These are phyloP conservation scores for Watsonalla cultraria DNA, from an alignment of 2,888 invertebrate genomes.

Conservation along the genomic window DNA sequence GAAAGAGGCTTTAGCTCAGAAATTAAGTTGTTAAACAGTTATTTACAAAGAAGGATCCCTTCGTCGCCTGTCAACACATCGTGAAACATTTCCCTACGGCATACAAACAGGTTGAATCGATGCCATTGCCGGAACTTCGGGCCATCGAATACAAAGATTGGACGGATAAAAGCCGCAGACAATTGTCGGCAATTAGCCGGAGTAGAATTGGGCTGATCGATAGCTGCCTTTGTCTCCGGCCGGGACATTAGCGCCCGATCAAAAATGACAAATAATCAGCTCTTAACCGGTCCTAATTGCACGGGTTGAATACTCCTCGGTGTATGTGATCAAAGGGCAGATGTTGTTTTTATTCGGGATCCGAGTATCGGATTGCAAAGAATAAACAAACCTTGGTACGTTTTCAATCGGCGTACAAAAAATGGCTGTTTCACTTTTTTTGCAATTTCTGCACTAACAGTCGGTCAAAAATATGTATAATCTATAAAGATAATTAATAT, in stretches of 20 bases:
- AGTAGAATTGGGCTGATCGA: constrained; percentile 55
- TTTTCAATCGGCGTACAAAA: too few species aligned
- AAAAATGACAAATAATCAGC: constrained; percentile 37
- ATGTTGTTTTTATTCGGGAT: neutral
- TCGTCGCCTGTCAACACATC: neutral
- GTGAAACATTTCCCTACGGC: neutral
- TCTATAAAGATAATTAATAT: too few species aligned
- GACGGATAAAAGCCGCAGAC: constrained; percentile 52
- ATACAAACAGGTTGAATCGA: constrained; percentile 30
- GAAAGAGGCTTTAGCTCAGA: too few species aligned
- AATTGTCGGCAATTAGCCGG: constrained; percentile 59
- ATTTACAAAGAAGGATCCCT: too few species aligned
- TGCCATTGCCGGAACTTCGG: constrained; percentile 34
- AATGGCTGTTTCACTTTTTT: too few species aligned
- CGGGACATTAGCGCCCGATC: constrained; percentile 46
- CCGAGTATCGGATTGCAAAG: neutral
- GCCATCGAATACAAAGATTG: constrained; percentile 45
- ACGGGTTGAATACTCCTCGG: neutral
- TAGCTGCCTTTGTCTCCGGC: constrained; percentile 43
- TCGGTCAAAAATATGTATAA: too few species aligned
- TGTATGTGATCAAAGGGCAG: neutral
- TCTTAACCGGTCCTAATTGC: constrained; percentile 15
- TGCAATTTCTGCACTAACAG: too few species aligned
- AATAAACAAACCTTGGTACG: too few species aligned
- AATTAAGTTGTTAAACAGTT: too few species aligned